Base-by-base conservation (phyloP, 2,888 invertebrate genomes). In the Dimorphilus gyrociliatus region DNA sequence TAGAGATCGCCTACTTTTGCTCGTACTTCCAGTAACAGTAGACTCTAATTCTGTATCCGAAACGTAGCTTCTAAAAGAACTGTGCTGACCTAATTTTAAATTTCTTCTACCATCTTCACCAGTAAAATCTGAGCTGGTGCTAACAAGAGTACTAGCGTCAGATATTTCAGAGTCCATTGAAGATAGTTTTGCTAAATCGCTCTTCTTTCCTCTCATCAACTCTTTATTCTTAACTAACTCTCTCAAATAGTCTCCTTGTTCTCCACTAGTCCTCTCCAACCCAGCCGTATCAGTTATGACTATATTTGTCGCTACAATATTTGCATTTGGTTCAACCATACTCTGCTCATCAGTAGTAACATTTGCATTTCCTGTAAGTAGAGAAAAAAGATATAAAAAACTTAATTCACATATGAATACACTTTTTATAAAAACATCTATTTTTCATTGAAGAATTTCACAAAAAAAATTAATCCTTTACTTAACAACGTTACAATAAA, bases 41-140 rank as follows among this genome's bases (percentile, higher is more conserved):
- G n/a, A 75, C 67, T 81, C 79, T 59, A 81, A 78, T 69, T 88
- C 88, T 55, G 84, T 85, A 66, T 88, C 88, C 49, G 86, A 88
- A 53, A 85, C 79, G 48, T 85, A 81, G 50, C 84, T 82, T 57
- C 85, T 76, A 32, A 63, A 58, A 33, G 57, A 51, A 50, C 78
- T 75, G 64, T 76, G 72, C 51, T 70, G n/a, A n/a, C n/a, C n/a
- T n/a, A n/a, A n/a, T n/a, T n/a, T n/a, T n/a, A n/a, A n/a, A n/a
- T n/a, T n/a, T n/a, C n/a, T n/a, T n/a, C n/a, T n/a, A n/a, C n/a
- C n/a, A n/a, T n/a, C 35, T 4, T 44, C 44, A 17, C 48, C 48
- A 18, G 34, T 27, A 14, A 14, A n/a, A 16, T 34, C 33, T 26
- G 17, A 19, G 21, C 46, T 42, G 2, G 48, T 47, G 49, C 52